Evolutionary conservation across 2,888 invertebrate genomes (phyloP), one percentile per base, ranked within the genome.

Genomic region (Athetis lepigone): DNA sequence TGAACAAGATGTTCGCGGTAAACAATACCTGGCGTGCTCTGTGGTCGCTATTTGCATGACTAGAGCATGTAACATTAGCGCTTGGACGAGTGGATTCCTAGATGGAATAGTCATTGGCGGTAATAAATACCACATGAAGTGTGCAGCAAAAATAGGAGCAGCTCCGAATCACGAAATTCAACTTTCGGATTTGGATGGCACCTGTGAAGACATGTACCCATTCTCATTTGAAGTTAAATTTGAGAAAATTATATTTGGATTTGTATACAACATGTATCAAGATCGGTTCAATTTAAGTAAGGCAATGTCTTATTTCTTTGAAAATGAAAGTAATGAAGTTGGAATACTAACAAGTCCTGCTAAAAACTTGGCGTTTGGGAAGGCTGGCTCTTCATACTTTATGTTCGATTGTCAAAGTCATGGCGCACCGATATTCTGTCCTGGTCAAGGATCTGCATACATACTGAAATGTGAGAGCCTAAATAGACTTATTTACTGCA

Each of bases 331-430:
- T 42, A 87, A 95, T 68, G 86, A 87, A 5, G 43, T 91, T 37
- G 97, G 97, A 6, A 90, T 97, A 50, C 84, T 96, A 45, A 95
- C 95, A 52, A 95, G 95, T 68, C 93, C 95, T 0, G 86, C 87
- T 11, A 95, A 95, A 58, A 95, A 95, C 50, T 84, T 96, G 67
- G 94, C 95, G 9, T 95, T 96, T 76, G 96, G 96, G 2, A 95
- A 83, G 69, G 84, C 87, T 18, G 91, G 90, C 0, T 82, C 87
- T 13, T 96, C 96, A 11, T 97, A 96, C 80, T 97, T 96, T 75
- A 95, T 97, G 96, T 97, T 95, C 82, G 97, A 97, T 79, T 96
- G 96, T 74, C 96, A 96, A 85, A 95, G 95, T 66, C 89, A 92
- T 74, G 96, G 97, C 7, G 88, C 94, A 3, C 97, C 96, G 0